A percentile compares a stretch with the other conserved stretches of the same genome.
Evolutionary conservation across 2,888 invertebrate genomes (phyloP).

Genomic region (Anorthoa munda): DNA sequence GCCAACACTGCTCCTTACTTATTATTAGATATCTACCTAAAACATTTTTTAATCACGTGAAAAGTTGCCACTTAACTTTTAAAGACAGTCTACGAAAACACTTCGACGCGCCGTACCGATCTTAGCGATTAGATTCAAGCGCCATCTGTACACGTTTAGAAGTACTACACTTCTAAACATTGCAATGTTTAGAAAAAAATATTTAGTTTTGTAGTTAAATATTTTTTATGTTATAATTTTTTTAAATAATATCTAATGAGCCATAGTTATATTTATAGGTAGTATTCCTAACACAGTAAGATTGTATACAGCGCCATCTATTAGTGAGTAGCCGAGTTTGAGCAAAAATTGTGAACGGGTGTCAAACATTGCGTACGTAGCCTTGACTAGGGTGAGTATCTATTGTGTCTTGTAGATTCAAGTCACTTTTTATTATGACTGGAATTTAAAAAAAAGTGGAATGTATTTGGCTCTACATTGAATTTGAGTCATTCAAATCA

Average conservation of each 20-base stretch:
- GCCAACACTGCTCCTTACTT: no score
- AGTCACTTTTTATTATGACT: neutral
- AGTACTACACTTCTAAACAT: conserved; percentile 2
- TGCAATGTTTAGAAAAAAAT: conserved; percentile 2
- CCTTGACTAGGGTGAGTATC: conserved; percentile 37
- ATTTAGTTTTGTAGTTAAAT: neutral
- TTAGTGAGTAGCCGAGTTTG: conserved; percentile 71
- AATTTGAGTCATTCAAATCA: no score
- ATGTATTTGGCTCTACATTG: no score
- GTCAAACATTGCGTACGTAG: conserved; percentile 1
- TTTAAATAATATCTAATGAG: neutral
- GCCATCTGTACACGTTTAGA: conserved; percentile 44
- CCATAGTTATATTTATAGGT: no score
- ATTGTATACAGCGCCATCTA: conserved; percentile 76
- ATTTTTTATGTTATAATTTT: no score
- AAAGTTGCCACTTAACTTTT: neutral
- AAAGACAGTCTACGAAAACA: neutral
- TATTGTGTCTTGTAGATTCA: neutral
- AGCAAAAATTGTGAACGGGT: conserved; percentile 4
- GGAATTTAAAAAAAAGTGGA: neutral
- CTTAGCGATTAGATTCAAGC: conserved; percentile 3
- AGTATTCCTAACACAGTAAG: neutral
- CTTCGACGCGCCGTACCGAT: neutral
- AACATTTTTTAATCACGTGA: no score
- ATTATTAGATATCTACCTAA: no score